Evolutionary conservation across 2,888 invertebrate species (phyloP).

Genomic region (Euclidia mi): DNA sequence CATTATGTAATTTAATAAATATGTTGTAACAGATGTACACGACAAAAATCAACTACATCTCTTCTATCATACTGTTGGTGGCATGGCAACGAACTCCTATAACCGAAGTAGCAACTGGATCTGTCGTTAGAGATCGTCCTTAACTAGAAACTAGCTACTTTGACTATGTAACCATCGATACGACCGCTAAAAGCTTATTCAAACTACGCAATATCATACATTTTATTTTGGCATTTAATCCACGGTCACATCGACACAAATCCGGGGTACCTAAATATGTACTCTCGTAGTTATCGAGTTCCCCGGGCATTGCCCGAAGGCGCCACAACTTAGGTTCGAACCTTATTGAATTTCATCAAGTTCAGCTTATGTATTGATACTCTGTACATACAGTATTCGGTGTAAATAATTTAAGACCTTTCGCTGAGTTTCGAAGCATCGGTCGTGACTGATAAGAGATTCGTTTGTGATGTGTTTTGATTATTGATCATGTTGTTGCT

Average conservation of each 20-base stretch:
- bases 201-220: background rate
- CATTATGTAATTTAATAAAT: too few relatives aligned
- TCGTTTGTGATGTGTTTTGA: too few relatives aligned
- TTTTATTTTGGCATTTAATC: background rate
- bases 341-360: slow-evolving; percentile 16
- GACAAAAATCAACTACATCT: too few relatives aligned
- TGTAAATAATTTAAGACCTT: slow-evolving; percentile 9
- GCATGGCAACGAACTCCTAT: too few relatives aligned
- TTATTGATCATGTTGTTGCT: too few relatives aligned
- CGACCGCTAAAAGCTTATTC: too few relatives aligned
- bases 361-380: slow-evolving; percentile 22
- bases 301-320: slow-evolving; percentile 15
- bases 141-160: too few relatives aligned
- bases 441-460: too few relatives aligned
- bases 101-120: too few relatives aligned
- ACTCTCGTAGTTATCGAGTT: slow-evolving; percentile 18
- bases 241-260: slow-evolving; percentile 7
- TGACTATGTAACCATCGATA: too few relatives aligned
- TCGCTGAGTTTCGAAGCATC: background rate
- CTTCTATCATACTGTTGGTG: too few relatives aligned
- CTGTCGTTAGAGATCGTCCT: background rate
- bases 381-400: slow-evolving; percentile 14
- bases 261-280: slow-evolving; percentile 1
- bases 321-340: slow-evolving; percentile 4
- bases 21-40: too few relatives aligned